These are phyloP conservation scores for Cheirogaleus medius DNA, from an alignment of 2,113 vertebrate genomes.

Conservation along the genomic window DNA sequence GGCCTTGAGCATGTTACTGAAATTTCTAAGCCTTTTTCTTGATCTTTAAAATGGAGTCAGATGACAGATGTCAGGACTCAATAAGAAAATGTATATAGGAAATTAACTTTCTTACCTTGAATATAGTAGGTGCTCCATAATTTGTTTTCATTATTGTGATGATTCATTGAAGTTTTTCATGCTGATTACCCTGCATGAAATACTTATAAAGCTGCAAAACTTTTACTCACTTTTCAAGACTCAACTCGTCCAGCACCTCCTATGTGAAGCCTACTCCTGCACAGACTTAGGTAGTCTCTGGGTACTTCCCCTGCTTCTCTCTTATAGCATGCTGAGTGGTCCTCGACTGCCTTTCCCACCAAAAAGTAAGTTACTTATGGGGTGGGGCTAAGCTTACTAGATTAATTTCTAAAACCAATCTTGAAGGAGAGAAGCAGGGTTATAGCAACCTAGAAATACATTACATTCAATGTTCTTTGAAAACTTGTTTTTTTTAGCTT, in stretches of 20 bases:
- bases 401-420: background rate
- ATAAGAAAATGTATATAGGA: background rate
- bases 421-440: background rate
- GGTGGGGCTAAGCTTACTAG: background rate
- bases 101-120: background rate
- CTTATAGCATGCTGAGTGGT: background rate
- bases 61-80: background rate
- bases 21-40: background rate
- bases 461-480: background rate
- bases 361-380: background rate
- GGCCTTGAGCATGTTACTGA: background rate
- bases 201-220: background rate
- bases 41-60: background rate
- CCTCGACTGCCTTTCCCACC: background rate
- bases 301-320: background rate
- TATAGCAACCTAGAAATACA: background rate
- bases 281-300: background rate
- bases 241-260: background rate
- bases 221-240: background rate
- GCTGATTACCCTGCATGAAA: background rate
- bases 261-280: background rate
- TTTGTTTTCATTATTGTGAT: background rate
- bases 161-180: background rate
- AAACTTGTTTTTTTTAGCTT: background rate
- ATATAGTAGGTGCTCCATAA: background rate